Base-by-base conservation (phyloP, 2,113 vertebrate species). In the Sinocyclocheilus anophthalmus region DNA sequence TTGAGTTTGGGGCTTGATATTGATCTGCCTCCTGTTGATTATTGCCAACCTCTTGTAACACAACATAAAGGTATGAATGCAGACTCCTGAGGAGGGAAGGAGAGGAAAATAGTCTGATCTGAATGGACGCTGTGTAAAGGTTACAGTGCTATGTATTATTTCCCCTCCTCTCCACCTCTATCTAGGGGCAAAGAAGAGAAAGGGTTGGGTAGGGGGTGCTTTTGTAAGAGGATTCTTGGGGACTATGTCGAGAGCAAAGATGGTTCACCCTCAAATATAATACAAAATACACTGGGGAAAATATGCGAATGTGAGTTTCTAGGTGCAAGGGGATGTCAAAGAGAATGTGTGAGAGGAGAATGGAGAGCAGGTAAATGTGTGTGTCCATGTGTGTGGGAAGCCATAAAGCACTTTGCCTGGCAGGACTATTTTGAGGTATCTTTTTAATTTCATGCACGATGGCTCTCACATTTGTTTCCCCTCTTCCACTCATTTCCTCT, bases 381-480 rank as follows among this genome's bases (percentile, higher is more conserved):
- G 42, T 30, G 63, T 72, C 24, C 14, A 85, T 81, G 90, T 88
- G 80, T 87, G 79, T 76, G 57, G 42, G 65, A 73, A 42, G 20
- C 80, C 83, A 89, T 88, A 86, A 91, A 92, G 88, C 89, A 90
- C 85, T n/a, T 12, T 83, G 81, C 83, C 72, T 87, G 83, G 84
- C 90, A 87, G 80, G 81, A 91, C 88, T 92, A 91, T 93, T 94
- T 90, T 78, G 89, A 93, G 92, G 91, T 92, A 92, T 94, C 91
- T 94, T 93, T 92, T 94, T 94, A 93, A 94, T 95, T 95, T 95
- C 94, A 94, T 94, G 94, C 94, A 94, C 87, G 92, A 87, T 89
- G 90, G 91, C 92, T 91, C 90, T 88, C 92, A 91, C 92, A 94
- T 94, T 94, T 94, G 91, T 94, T 94, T 91, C 89, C 86, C 90